Evolutionary conservation across 2,113 vertebrate species (phyloP), one percentile per base, ranked within the genome.

Genomic region (Noctilio leporinus): DNA sequence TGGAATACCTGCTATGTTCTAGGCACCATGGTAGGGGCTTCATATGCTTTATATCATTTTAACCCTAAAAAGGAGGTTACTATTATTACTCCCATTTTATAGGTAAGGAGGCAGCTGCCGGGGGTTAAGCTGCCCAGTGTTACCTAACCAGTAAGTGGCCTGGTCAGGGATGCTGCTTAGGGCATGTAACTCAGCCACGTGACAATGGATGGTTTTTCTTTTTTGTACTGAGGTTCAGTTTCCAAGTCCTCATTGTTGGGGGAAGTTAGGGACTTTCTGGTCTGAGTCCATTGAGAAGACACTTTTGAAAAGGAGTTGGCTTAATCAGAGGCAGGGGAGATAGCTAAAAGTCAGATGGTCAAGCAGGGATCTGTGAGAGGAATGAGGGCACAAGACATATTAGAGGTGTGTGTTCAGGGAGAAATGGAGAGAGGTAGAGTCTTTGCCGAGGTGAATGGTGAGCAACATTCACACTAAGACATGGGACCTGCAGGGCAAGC

Each of bases 121-220:
- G 10, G 51, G n/a, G 72, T 81, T 43, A 38, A 35, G 19, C 45
- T 11, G 3, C 47, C 28, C n/a, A 15, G 1, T 0, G 4, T 69
- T 17, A 2, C 49, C 43, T 70, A 19, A 4, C 7, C 45, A 17
- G 19, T 20, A 16, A 35, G 47, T 73, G 62, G 72, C 24, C 53
- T 0, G 3, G 5, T 38, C 35, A 45, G 19, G 22, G 12, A 43
- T 26, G 14, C 15, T 11, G n/a, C 30, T 59, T 1, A 1, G 5
- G 26, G 69, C 10, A 1, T 55, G 72, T 28, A 11, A 14, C 20
- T 55, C n/a, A 38, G 81, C 2, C 62, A 16, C 0, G 0, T 6
- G n/a, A 26, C 4, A 35, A 53, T 11, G 51, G 47, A 49, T 40
- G 59, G 5, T 16, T 78, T 80, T 30, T 14, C 47, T 28, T 22